Evolutionary conservation across 1,140 invertebrate genomes (phyloP).

Genomic region (Dendroctonus valens): DNA sequence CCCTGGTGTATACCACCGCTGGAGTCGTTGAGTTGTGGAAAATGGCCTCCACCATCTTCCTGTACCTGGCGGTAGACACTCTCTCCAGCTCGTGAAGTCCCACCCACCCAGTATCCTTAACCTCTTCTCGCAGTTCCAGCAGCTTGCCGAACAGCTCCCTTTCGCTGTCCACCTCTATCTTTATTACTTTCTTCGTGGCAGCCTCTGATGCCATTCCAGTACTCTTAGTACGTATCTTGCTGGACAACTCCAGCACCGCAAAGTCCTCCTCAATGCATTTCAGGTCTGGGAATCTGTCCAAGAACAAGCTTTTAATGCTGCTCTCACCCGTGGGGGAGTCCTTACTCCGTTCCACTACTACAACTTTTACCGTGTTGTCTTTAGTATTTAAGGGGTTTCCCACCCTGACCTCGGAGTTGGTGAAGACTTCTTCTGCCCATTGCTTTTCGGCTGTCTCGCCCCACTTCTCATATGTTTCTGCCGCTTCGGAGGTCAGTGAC

Average conservation of each 20-base stretch:
- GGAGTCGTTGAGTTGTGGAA: neutral
- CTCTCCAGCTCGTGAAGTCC: neutral
- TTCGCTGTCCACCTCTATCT: neutral
- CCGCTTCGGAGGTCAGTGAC: no score
- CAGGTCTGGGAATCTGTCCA: no score
- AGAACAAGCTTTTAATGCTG: no score
- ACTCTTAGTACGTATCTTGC: no score
- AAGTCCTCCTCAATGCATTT: no score
- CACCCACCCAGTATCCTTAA: neutral
- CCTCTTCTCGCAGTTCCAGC: neutral
- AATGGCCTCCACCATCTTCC: neutral
- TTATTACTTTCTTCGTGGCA: no score
- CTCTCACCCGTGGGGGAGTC: no score
- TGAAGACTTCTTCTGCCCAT: neutral
- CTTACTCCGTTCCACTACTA: no score
- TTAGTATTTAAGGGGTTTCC: slow-evolving; percentile 1
- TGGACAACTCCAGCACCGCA: neutral
- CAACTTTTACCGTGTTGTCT: neutral
- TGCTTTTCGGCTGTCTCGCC: neutral
- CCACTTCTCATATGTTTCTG: no score
- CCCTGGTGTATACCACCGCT: neutral
- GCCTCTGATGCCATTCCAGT: no score
- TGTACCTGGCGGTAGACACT: neutral
- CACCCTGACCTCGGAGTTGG: neutral
- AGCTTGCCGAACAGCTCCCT: neutral